Evolutionary conservation across 2,888 invertebrate genomes (phyloP), one percentile per base, ranked within the genome.

Genomic region (Tineola bisselliella): DNA sequence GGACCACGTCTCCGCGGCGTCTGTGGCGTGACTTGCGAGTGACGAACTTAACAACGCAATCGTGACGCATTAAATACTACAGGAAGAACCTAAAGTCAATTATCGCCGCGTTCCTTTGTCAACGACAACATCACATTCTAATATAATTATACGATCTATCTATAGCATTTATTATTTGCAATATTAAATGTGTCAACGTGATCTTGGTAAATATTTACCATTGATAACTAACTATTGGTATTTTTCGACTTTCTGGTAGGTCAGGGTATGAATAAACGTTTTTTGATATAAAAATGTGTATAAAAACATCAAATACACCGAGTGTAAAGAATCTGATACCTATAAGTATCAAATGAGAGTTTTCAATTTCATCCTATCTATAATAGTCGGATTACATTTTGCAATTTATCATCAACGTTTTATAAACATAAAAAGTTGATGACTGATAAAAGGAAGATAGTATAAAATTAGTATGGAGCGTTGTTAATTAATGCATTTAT

Each of bases 1-100:
- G 69, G 70, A 62, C 69, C 66, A 68, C 69, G 70, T 68, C 62
- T 64, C 65, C 65, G 64, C 67, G 64, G 66, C 68, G 69, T 43
- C 56, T 38, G 70, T 68, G 65, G 68, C 66, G 68, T 70, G 71
- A 75, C 73, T 71, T 12, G 52, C 5, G 52, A 25, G 48, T 54
- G 54, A 54, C 54, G 54, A 54, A 54, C 31, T 25, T 30, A 25
- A 19, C 18, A 30, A 33, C 58, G 33, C 58, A 31, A 33, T 58
- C 33, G 33, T 58, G 58, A 58, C 58, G 58, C 56, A 56, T 56
- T 58, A 31, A 54, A 48, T 15, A n/a, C 54, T 25, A 54, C 54
- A 18, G 25, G 54, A 18, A 25, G n/a, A n/a, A n/a, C n/a, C 54
- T 54, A 52, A 17, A 52, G 15, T n/a, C 15, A 48, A 48, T 15